A percentile compares a stretch with the other conserved stretches of the same genome.
Evolutionary conservation across 2,888 invertebrate species (phyloP).

Genomic region (Pediacus dermestoides): DNA sequence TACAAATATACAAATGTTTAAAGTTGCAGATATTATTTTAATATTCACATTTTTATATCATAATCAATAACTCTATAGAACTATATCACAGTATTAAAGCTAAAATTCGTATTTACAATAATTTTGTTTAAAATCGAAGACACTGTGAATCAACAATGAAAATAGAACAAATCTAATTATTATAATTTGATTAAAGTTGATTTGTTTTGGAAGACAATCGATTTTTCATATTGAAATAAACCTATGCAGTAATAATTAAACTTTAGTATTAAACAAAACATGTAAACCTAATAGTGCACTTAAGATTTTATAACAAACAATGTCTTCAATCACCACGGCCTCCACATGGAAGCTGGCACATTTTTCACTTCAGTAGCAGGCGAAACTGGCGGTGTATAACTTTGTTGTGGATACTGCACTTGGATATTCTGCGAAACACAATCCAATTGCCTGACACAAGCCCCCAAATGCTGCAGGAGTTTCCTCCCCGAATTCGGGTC

Average conservation of each 20-base stretch:
- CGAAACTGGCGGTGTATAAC: slow-evolving; percentile 14
- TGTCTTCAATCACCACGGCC: slow-evolving; percentile 43
- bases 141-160: slow-evolving; percentile 24
- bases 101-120: slow-evolving; percentile 30
- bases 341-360: slow-evolving; percentile 41
- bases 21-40: slow-evolving; percentile 1
- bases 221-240: slow-evolving; percentile 7
- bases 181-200: slow-evolving; percentile 9
- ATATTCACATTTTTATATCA: slow-evolving; percentile 3
- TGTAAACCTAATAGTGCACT: slow-evolving; percentile 11
- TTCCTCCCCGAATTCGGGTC: slow-evolving; percentile 55
- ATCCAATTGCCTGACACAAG: slow-evolving; percentile 50
- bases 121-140: slow-evolving; percentile 16
- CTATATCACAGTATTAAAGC: slow-evolving; percentile 47
- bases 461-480: slow-evolving; percentile 53
- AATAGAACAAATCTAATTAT: slow-evolving; percentile 12
- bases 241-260: slow-evolving; percentile 8
- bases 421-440: slow-evolving; percentile 36
- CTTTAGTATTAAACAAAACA: slow-evolving; percentile 9
- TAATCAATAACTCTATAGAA: slow-evolving; percentile 17
- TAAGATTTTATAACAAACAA: neutral
- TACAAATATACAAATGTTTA: slow-evolving; percentile 26
- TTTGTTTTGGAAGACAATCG: slow-evolving; percentile 24
- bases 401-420: slow-evolving; percentile 26
- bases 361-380: slow-evolving; percentile 24